phyloP scores from a whole-genome alignment of 2,113 vertebrate species.

The Phrynosoma blainvillii region DNA sequence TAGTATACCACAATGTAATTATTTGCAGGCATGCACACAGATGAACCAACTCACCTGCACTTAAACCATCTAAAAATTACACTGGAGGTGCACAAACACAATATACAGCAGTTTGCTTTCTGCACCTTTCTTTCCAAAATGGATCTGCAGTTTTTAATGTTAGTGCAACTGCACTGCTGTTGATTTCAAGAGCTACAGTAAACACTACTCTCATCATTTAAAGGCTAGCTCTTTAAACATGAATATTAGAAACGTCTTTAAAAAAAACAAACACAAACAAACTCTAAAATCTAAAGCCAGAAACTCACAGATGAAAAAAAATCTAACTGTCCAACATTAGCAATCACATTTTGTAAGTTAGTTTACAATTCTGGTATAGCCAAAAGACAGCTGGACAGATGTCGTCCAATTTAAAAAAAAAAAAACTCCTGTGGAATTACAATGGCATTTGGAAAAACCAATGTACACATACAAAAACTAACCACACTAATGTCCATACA shows the following conservation, averaged over 20 bases:
- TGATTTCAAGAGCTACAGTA: not conserved
- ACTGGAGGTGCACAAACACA: no score
- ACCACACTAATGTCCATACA: not conserved
- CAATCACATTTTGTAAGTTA: not conserved
- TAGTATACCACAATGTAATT: no score
- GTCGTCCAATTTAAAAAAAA: no score
- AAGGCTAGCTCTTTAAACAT: not conserved
- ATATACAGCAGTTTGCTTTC: not conserved
- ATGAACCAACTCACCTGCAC: not conserved
- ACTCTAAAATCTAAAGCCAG: not conserved
- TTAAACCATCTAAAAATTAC: not conserved
- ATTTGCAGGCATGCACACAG: no score
- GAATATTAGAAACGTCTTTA: not conserved
- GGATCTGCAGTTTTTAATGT: not conserved
- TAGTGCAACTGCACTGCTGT: not conserved
- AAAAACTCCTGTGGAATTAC: no score
- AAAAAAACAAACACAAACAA: not conserved
- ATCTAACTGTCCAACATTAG: not conserved
- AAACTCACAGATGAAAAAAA: not conserved
- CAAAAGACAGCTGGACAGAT: no score
- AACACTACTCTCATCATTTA: not conserved
- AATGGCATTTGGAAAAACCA: not conserved
- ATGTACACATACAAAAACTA: not conserved
- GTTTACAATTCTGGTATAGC: not conserved
- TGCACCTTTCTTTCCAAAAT: not conserved